Percentiles rank a stretch among this genome's conserved stretches.
Evolutionary conservation across 2,888 invertebrate species (phyloP).

Genomic region (Amphipyra berbera): DNA sequence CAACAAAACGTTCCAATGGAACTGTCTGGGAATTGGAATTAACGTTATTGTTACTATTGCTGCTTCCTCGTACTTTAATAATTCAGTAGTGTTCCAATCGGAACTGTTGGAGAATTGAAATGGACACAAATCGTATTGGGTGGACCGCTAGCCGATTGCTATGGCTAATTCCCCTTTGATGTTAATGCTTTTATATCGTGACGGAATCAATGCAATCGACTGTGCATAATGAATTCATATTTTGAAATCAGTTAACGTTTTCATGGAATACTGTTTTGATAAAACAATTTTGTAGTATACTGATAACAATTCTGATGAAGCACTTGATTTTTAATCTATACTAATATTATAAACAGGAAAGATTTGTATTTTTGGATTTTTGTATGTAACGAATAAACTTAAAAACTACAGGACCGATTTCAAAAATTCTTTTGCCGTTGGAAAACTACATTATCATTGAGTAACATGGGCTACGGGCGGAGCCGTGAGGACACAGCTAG

Average conservation of each 20-base stretch:
- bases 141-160: conserved; percentile 24
- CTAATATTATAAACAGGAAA: too few species aligned
- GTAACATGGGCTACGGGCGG: too few species aligned
- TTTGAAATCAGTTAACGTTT: conserved; percentile 38
- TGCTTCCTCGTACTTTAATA: conserved; percentile 36
- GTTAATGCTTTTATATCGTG: conserved; percentile 44
- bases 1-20: conserved; percentile 18
- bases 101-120: conserved; percentile 39
- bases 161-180: conserved; percentile 51
- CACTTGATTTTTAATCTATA: not conserved
- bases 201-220: conserved; percentile 48
- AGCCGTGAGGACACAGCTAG: too few species aligned
- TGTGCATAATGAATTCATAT: conserved; percentile 42
- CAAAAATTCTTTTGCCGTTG: too few species aligned
- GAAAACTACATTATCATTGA: too few species aligned
- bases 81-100: conserved; percentile 37
- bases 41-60: conserved; percentile 29
- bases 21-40: conserved; percentile 24
- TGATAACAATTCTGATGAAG: not conserved
- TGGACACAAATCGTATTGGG: conserved; percentile 39
- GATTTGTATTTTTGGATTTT: too few species aligned
- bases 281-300: conserved; percentile 5
- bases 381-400: too few species aligned
- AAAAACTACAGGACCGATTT: too few species aligned
- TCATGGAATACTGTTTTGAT: conserved; percentile 31